These are phyloP conservation scores for Virgularia gustaviana DNA, from an alignment of 92 coral and sea anemone genomes.

Conservation along the genomic window DNA sequence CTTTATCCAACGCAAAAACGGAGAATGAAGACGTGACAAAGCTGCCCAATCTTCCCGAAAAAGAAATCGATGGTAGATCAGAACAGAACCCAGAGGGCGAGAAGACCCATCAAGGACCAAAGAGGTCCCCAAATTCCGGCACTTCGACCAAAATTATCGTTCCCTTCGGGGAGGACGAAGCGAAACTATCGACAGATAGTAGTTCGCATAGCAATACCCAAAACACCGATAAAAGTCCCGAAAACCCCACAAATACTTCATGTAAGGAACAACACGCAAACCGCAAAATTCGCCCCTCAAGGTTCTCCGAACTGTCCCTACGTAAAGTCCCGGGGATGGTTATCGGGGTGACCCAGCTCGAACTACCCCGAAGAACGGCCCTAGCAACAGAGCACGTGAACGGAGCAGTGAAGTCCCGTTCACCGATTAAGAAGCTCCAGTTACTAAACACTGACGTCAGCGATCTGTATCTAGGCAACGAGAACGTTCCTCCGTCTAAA, in stretches of 20 bases:
- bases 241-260: too few species aligned
- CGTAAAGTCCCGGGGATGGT: background rate
- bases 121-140: background rate
- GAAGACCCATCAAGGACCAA: background rate
- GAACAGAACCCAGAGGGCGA: background rate
- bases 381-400: background rate
- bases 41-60: background rate
- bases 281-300: background rate
- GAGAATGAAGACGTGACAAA: slow-evolving; percentile 1
- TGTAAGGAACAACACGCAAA: too few species aligned
- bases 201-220: too few species aligned
- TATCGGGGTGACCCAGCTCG: slow-evolving; percentile 4
- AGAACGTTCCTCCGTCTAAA: slow-evolving; percentile 3
- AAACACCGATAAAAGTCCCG: too few species aligned
- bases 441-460: background rate
- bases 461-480: slow-evolving; percentile 7
- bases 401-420: background rate
- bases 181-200: too few species aligned
- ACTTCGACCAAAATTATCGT: slow-evolving; percentile 33
- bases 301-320: background rate
- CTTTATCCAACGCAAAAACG: background rate
- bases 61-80: background rate
- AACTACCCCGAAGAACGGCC: slow-evolving; percentile 1
- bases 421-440: background rate
- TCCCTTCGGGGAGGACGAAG: slow-evolving; percentile 27